Evolutionary conservation across 2,888 invertebrate species (phyloP).

Genomic region (Cylloceria caligata): DNA sequence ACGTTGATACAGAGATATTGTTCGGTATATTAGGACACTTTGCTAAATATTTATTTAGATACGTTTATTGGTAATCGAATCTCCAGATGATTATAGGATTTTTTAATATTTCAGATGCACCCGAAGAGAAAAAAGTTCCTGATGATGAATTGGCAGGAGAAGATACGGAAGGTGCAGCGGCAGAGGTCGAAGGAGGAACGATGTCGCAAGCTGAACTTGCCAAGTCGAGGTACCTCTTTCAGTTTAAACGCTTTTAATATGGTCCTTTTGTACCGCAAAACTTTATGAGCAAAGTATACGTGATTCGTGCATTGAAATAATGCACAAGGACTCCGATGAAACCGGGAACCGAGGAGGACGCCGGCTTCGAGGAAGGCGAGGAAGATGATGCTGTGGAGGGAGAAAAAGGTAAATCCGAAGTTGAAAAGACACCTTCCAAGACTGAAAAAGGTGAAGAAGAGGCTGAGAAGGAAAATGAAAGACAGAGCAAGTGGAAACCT

Average conservation of each 20-base stretch:
- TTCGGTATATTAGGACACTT: too few relatives aligned
- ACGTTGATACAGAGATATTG: neutral
- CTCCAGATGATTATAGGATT: neutral
- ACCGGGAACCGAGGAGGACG: constrained; percentile 63
- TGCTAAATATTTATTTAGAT: too few relatives aligned
- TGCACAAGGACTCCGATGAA: constrained; percentile 30
- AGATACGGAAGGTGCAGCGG: constrained; percentile 59
- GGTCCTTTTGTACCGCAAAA: constrained; percentile 4
- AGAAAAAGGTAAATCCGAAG: constrained; percentile 80
- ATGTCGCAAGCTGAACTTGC: constrained; percentile 4
- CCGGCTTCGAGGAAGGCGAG: constrained; percentile 66
- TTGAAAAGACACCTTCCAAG: constrained; percentile 69
- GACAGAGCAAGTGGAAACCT: constrained; percentile 85
- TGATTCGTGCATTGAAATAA: constrained; percentile 45
- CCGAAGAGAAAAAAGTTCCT: constrained; percentile 37
- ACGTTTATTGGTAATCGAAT: too few relatives aligned
- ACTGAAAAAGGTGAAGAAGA: constrained; percentile 81
- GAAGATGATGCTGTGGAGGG: constrained; percentile 74
- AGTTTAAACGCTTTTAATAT: constrained; percentile 6
- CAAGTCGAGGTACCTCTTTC: constrained; percentile 28
- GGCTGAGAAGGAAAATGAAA: constrained; percentile 85
- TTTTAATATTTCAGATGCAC: constrained; percentile 5
- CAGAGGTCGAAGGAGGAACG: constrained; percentile 55
- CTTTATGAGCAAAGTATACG: constrained; percentile 5
- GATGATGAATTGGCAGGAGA: constrained; percentile 40